A percentile compares a stretch with the other conserved stretches of the same genome.
Conservation (phyloP, 1,140 invertebrate genomes). For the Cephus cinctus region DNA sequence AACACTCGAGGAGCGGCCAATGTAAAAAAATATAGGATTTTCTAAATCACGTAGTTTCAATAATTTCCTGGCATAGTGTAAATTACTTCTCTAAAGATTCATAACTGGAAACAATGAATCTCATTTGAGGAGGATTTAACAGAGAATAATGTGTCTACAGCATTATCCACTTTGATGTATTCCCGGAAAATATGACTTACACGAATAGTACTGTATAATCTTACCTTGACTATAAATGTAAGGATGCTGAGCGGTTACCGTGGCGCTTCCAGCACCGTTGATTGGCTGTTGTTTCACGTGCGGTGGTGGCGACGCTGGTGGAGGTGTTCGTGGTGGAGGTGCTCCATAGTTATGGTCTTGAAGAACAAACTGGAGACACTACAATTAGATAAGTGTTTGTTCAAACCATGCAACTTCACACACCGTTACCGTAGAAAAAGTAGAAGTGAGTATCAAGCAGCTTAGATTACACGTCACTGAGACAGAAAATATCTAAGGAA, state of each 20-base stretch:
- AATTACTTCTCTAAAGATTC: no score
- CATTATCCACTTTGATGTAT: no score
- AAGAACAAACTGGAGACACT: slow-evolving; percentile 66
- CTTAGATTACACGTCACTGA: not conserved
- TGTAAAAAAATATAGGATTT: not conserved
- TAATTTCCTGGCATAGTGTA: slow-evolving; percentile 5
- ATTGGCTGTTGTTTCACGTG: slow-evolving; percentile 45
- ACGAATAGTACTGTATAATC: slow-evolving; percentile 3
- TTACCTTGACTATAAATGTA: slow-evolving; percentile 48
- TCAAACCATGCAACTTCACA: slow-evolving; percentile 47
- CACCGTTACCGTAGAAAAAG: slow-evolving; percentile 30
- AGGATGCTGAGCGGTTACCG: slow-evolving; percentile 38
- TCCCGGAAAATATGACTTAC: slow-evolving; percentile 7
- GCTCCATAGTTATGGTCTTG: slow-evolving; percentile 82
- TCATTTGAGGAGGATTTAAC: no score
- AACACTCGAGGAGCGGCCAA: no score
- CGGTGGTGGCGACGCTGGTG: slow-evolving; percentile 55
- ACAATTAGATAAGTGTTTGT: slow-evolving; percentile 42
- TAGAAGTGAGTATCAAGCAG: not conserved
- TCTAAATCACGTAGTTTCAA: not conserved
- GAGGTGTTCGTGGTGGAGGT: slow-evolving; percentile 64
- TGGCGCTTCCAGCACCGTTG: slow-evolving; percentile 41
- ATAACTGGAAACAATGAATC: no score
- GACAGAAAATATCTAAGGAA: slow-evolving; percentile 9
- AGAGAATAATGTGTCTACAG: no score